Evolutionary conservation across 2,797 vertebrate genomes (phyloP).

Genomic region (Anguilla obscura): DNA sequence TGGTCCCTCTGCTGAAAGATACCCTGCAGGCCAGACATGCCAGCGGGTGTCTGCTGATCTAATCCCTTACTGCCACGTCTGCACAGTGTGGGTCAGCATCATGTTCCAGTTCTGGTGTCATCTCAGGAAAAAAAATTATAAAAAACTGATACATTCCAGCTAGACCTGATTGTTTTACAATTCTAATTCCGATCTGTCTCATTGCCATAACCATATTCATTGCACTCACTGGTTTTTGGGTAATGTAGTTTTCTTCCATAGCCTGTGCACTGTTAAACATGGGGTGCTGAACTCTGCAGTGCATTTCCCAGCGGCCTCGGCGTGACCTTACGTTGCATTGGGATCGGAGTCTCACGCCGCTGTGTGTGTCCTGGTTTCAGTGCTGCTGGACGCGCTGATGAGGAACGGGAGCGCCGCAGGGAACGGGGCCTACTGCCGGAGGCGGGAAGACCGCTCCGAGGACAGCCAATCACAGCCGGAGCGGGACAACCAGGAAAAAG

Average conservation of each 20-base stretch:
- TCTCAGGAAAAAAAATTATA: neutral
- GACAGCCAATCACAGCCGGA: constrained; percentile 58
- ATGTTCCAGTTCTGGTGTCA: neutral
- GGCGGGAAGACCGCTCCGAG: constrained; percentile 59
- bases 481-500: constrained; percentile 54
- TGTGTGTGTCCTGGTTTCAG: constrained; percentile 51
- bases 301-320: neutral
- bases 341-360: neutral
- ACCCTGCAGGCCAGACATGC: neutral
- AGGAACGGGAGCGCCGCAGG: constrained; percentile 76
- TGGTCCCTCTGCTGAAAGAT: neutral
- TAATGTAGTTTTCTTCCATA: neutral
- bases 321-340: neutral
- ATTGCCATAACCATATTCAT: neutral
- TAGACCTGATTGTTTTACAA: neutral
- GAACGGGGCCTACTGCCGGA: constrained; percentile 65
- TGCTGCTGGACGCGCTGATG: constrained; percentile 74
- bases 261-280: neutral
- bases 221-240: neutral
- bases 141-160: neutral
- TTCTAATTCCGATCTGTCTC: neutral
- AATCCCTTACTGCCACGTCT: neutral
- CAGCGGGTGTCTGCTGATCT: neutral
- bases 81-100: neutral
- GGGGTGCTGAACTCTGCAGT: neutral